Conservation (phyloP, 2,797 vertebrate species). For the Rhynchotus rufescens region DNA sequence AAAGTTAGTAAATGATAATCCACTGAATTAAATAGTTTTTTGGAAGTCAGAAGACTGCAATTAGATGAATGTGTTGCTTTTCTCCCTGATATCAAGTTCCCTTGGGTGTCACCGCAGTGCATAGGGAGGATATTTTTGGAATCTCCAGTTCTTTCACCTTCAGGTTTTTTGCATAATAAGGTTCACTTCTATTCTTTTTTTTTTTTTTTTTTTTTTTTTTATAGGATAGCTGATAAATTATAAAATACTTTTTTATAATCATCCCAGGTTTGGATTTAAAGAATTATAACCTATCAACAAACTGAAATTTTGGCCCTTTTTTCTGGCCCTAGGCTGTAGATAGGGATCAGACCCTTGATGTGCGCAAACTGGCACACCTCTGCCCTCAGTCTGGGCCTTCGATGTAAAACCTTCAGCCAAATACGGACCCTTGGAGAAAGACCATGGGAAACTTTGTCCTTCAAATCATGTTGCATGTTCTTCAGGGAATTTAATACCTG, state of each 20-base stretch:
- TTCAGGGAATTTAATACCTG: not conserved
- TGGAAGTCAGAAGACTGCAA: not conserved
- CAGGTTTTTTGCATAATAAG: conserved; percentile 30
- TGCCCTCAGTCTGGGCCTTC: not conserved
- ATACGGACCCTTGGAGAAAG: not conserved
- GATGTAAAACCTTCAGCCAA: not conserved
- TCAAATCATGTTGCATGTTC: not conserved
- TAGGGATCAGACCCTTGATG: not conserved
- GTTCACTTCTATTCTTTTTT: not conserved
- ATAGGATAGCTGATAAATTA: not conserved
- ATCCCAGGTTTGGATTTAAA: not conserved
- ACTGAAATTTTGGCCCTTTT: not conserved
- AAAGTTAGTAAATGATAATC: not conserved
- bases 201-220: not conserved
- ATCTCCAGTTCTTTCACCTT: conserved; percentile 35
- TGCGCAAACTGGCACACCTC: not conserved
- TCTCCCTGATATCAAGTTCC: not conserved
- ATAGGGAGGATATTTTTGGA: conserved; percentile 43
- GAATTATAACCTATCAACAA: not conserved
- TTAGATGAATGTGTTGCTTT: not conserved
- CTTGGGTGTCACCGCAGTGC: conserved; percentile 22
- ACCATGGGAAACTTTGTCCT: not conserved
- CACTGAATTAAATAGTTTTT: not conserved
- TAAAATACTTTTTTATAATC: not conserved
- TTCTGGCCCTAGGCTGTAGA: not conserved